Evolutionary conservation across 2,888 invertebrate genomes (phyloP).

Genomic region (Microctonus aethiopoides): DNA sequence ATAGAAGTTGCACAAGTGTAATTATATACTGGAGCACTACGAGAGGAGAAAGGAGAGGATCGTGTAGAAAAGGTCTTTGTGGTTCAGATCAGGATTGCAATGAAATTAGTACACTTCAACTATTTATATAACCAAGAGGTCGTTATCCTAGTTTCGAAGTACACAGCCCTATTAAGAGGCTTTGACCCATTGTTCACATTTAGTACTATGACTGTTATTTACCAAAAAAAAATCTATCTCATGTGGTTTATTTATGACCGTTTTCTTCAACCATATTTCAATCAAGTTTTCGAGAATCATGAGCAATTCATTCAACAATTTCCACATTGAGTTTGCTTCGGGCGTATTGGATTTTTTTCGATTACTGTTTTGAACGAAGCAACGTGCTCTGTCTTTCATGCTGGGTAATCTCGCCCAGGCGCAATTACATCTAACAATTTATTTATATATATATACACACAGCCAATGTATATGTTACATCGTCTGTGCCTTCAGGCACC

Average conservation of each 20-base stretch:
- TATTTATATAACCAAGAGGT: neutral
- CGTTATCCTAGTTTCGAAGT: neutral
- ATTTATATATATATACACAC: neutral
- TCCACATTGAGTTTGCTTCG: too few relatives aligned
- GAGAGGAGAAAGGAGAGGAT: neutral
- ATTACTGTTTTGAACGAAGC: slow-evolving; percentile 18
- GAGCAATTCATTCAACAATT: too few relatives aligned
- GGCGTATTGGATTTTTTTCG: slow-evolving; percentile 23
- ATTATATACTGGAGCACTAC: neutral
- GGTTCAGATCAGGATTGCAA: neutral
- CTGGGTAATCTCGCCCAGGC: slow-evolving; percentile 30
- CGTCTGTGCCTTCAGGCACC: slow-evolving; percentile 24
- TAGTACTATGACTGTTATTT: neutral
- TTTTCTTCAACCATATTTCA: neutral
- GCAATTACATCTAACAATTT: slow-evolving; percentile 31
- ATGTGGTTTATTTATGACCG: too few relatives aligned
- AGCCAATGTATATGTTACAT: neutral
- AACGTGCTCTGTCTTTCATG: slow-evolving; percentile 15
- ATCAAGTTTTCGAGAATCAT: neutral
- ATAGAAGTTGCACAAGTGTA: neutral
- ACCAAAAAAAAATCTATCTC: neutral
- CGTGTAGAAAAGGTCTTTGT: slow-evolving; percentile 3
- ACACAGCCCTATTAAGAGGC: neutral
- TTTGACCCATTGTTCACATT: neutral
- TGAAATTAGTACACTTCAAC: slow-evolving; percentile 7